These are phyloP conservation scores for Pandemis cinnamomeana DNA, from an alignment of 2,888 invertebrate species.

Conservation along the genomic window DNA sequence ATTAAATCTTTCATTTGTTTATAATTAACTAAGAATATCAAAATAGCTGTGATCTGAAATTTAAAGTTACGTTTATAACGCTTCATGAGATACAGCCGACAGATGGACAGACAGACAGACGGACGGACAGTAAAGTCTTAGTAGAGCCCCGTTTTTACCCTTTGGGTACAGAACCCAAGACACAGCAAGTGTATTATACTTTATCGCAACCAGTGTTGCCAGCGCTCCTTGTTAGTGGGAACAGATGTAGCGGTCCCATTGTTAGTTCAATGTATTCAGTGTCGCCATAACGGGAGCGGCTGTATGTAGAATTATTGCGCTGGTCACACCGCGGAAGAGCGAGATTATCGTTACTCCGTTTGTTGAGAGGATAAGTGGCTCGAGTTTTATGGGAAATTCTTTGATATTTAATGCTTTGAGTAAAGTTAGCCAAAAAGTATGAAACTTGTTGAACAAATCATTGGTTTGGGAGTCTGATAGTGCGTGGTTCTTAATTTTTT, in stretches of 20 bases:
- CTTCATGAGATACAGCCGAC: too few species aligned
- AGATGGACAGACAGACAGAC: too few species aligned
- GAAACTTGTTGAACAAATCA: too few species aligned
- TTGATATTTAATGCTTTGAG: neutral
- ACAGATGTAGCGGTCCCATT: conserved; percentile 28
- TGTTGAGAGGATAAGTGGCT: neutral
- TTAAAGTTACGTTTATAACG: too few species aligned
- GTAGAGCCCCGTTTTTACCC: too few species aligned
- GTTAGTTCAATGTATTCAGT: conserved; percentile 28
- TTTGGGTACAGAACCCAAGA: too few species aligned
- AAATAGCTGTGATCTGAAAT: too few species aligned
- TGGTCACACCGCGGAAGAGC: conserved; percentile 8
- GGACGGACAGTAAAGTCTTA: too few species aligned
- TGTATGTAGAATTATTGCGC: conserved; percentile 16
- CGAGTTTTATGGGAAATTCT: neutral
- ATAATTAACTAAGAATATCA: too few species aligned
- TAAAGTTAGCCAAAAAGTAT: neutral
- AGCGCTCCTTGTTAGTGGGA: conserved; percentile 28
- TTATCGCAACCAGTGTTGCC: neutral
- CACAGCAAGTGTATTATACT: neutral
- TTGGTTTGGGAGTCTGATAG: too few species aligned
- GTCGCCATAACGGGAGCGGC: conserved; percentile 21
- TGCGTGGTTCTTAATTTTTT: too few species aligned
- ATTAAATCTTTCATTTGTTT: too few species aligned
- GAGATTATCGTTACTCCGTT: conserved; percentile 14